phyloP scores from a whole-genome alignment of 2,113 vertebrate genomes.

The Mohoua ochrocephala region DNA sequence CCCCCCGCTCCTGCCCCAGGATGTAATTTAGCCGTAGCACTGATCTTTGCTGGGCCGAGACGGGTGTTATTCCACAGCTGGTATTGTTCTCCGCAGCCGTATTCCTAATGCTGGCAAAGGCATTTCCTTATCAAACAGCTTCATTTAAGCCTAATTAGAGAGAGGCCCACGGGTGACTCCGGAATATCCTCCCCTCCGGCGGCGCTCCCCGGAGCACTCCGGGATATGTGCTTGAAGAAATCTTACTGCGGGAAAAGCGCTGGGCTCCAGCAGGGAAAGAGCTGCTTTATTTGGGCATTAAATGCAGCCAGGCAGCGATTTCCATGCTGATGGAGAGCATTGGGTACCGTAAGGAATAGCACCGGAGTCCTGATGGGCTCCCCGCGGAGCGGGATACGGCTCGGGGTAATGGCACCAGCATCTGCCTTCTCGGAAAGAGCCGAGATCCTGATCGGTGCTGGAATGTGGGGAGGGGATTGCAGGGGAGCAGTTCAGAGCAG shows the following conservation, averaged over 20 bases:
- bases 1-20: constrained; percentile 36
- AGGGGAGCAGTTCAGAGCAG: neutral
- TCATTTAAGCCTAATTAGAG: constrained; percentile 70
- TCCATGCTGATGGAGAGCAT: neutral
- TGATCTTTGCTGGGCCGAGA: constrained; percentile 56
- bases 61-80: constrained; percentile 24
- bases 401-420: neutral
- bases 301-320: neutral
- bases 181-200: constrained; percentile 34
- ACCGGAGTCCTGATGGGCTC: neutral
- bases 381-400: fast-evolving
- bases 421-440: neutral
- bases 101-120: constrained; percentile 31
- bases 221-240: constrained; percentile 42
- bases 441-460: neutral
- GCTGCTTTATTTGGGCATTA: neutral
- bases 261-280: constrained; percentile 16
- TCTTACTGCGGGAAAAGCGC: neutral
- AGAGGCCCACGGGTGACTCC: constrained; percentile 21
- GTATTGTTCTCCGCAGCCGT: constrained; percentile 19
- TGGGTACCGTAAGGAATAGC: neutral
- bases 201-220: neutral
- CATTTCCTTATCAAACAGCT: constrained; percentile 57
- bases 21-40: constrained; percentile 37
- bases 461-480: fast-evolving